These are phyloP conservation scores for Betta splendens DNA, from an alignment of 2,797 vertebrate genomes.

Conservation along the genomic window DNA sequence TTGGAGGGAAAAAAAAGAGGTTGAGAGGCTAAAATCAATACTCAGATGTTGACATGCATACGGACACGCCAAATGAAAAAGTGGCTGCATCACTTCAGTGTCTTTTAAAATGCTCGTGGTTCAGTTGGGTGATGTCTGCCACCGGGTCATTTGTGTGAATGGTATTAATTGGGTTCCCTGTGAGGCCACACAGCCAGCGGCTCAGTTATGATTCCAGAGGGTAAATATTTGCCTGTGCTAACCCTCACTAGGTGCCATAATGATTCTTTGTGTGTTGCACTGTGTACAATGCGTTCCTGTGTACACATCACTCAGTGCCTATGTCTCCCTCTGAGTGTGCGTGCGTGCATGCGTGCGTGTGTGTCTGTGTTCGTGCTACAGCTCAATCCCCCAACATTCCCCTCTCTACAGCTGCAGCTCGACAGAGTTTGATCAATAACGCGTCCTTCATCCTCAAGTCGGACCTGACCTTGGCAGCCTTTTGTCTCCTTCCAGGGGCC, in stretches of 20 bases:
- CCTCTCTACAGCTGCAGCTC: conserved; percentile 77
- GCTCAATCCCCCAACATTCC: conserved; percentile 57
- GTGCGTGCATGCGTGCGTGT: too few species aligned
- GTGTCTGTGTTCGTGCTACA: conserved; percentile 53
- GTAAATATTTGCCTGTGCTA: conserved; percentile 83
- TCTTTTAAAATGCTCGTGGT: conserved; percentile 29
- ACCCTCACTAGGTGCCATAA: conserved; percentile 78
- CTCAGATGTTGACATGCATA: conserved; percentile 23
- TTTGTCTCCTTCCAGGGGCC: conserved; percentile 84
- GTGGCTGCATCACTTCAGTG: conserved; percentile 23
- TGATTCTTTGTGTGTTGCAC: conserved; percentile 76
- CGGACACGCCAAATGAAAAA: conserved; percentile 24
- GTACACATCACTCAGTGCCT: conserved; percentile 68
- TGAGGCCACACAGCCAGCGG: conserved; percentile 69
- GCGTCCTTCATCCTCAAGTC: conserved; percentile 84
- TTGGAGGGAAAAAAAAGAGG: conserved; percentile 21
- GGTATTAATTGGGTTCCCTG: conserved; percentile 80
- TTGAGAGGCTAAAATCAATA: conserved; percentile 37
- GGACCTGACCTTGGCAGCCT: conserved; percentile 86
- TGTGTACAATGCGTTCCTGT: conserved; percentile 65
- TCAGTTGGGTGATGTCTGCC: conserved; percentile 64
- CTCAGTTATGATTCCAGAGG: conserved; percentile 82
- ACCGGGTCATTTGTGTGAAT: conserved; percentile 75
- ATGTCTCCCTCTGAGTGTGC: conserved; percentile 42
- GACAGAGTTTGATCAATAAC: conserved; percentile 85